These are phyloP conservation scores for Halocynthia aurantium DNA, from an alignment of 23 tunicate species.

Conservation along the genomic window DNA sequence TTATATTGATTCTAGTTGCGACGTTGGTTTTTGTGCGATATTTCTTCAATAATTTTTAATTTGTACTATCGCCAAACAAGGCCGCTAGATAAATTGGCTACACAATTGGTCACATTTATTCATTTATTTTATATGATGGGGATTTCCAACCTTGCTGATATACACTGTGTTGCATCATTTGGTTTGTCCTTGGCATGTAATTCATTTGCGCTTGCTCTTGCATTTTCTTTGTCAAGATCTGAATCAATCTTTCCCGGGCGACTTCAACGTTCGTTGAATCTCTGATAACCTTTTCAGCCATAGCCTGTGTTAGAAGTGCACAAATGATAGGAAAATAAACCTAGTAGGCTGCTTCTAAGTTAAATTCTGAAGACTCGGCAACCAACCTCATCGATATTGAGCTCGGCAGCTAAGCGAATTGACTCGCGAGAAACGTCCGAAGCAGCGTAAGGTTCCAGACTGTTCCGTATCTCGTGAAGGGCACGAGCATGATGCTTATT, in stretches of 20 bases:
- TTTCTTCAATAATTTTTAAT: too few species aligned
- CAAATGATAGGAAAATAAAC: too few species aligned
- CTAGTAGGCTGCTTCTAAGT: too few species aligned
- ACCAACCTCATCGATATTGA: slow-evolving; percentile 62
- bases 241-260: slow-evolving; percentile 56
- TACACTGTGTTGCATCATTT: too few species aligned
- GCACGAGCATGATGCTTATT: slow-evolving; percentile 33
- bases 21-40: too few species aligned
- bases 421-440: slow-evolving; percentile 24
- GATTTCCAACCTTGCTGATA: slow-evolving; percentile 14
- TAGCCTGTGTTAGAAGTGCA: background rate
- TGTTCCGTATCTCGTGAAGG: slow-evolving; percentile 46
- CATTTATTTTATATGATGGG: background rate
- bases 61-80: too few species aligned
- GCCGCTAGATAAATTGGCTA: too few species aligned
- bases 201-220: background rate
- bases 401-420: slow-evolving; percentile 40
- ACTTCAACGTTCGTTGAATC: slow-evolving; percentile 46
- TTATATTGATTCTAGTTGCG: too few species aligned
- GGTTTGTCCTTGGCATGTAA: too few species aligned
- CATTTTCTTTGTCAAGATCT: slow-evolving; percentile 56
- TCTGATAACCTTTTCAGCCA: slow-evolving; percentile 30
- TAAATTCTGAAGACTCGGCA: too few species aligned
- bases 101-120: background rate
- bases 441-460: slow-evolving; percentile 36